Evolutionary conservation across 2,888 invertebrate genomes (phyloP), one percentile per base, ranked within the genome.

Genomic region (Brachylomia viminalis): DNA sequence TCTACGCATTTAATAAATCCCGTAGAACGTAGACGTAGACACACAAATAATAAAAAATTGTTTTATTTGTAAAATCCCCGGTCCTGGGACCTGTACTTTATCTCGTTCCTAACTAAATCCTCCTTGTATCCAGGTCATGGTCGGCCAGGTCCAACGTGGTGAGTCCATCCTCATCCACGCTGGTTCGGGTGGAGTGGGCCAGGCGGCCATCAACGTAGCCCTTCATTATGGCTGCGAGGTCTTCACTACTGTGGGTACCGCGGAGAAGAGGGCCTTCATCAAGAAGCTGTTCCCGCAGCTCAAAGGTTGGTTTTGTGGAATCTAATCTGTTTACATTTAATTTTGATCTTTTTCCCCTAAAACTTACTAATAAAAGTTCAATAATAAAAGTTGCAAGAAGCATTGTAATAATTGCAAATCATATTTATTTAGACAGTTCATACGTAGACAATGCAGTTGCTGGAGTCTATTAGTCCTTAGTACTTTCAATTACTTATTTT

Each of bases 181-280:
- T 3, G 99, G 99, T 8, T 98, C 98, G 17, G 99, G 99, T 5
- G 99, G 99, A 79, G 99, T 99, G 0, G 99, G 99, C 0, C 99
- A 99, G 95, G 99, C 99, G 0, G 99, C 99, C 75, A 99, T 99
- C 88, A 97, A 99, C 23, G 98, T 99, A 83, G 99, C 99, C 0
- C 96, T 99, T 1, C 97, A 98, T 90, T 97, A 98, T 94, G 99
- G 99, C 15, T 98, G 99, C 92, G 98, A 98, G 72, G 98, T 99
- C 0, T 99, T 98, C 95, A 99, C 99, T 23, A 99, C 99, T 0
- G 99, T 99, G 1, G 99, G 99, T 33, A 98, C 98, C 6, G 97
- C 97, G 82, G 98, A 98, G 83, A 99, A 99, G 95, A 97, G 98
- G 38, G 98, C 98, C 11, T 99, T 99, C 94, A 97, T 99, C 80